phyloP scores from a whole-genome alignment of 2,797 vertebrate genomes.

The Fringilla coelebs region DNA sequence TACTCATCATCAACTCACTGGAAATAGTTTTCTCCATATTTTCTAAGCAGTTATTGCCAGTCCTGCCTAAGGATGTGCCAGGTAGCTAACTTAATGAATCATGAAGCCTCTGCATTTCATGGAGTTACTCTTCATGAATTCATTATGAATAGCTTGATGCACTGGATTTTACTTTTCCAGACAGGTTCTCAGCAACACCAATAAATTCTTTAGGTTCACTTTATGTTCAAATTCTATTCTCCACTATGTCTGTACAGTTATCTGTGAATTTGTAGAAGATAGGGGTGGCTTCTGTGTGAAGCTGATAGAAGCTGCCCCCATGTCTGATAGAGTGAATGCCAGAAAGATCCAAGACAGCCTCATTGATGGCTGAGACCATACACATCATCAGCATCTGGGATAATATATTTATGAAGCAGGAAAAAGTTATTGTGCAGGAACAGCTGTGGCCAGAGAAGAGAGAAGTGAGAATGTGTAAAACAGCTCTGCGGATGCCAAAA shows the following conservation, averaged over 20 bases:
- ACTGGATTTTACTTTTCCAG: not conserved
- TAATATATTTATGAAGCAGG: not conserved
- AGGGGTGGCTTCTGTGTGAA: not conserved
- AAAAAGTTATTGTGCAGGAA: not conserved
- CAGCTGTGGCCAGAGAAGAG: not conserved
- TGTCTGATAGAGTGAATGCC: not conserved
- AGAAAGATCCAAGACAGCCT: not conserved
- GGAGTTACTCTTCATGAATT: not conserved
- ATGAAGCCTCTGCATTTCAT: not conserved
- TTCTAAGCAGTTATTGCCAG: not conserved
- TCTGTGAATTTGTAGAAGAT: not conserved
- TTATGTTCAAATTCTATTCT: not conserved
- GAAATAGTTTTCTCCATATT: not conserved
- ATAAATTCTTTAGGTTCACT: not conserved
- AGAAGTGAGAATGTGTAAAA: not conserved
- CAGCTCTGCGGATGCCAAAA: not conserved
- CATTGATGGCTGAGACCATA: rapidly evolving
- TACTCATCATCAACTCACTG: not conserved
- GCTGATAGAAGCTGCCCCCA: not conserved
- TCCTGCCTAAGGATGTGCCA: not conserved
- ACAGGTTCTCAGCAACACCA: not conserved
- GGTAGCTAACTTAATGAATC: not conserved
- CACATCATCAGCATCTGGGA: not conserved
- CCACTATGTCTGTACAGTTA: not conserved
- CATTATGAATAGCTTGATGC: not conserved